Evolutionary conservation across 64 coral and sea anemone species (phyloP).

Genomic region (Dendronephthya gigantea): DNA sequence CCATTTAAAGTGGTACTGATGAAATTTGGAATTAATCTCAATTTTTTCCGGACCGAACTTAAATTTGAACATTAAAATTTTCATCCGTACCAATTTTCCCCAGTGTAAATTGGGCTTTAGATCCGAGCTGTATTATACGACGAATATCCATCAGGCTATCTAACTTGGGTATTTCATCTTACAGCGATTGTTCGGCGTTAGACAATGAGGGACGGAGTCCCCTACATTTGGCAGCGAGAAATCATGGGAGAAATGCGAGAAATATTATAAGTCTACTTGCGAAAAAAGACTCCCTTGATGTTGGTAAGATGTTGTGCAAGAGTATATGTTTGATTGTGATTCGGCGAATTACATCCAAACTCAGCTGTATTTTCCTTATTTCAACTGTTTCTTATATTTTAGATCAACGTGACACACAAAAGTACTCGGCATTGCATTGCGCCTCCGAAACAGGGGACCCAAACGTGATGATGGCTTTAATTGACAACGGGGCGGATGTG

Average conservation of each 20-base stretch:
- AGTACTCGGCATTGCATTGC: neutral
- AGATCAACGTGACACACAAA: neutral
- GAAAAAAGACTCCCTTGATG: constrained; percentile 41
- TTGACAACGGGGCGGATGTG: neutral
- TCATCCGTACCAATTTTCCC: no score
- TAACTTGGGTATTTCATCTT: neutral
- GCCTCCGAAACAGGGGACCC: neutral
- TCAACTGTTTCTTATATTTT: neutral
- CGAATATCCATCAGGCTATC: no score
- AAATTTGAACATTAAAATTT: no score
- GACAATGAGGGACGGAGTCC: constrained; percentile 53
- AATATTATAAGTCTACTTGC: constrained; percentile 52
- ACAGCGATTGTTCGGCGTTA: constrained; percentile 49
- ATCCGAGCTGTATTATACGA: no score
- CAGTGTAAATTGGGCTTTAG: neutral
- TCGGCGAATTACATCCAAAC: no score
- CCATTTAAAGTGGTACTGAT: no score
- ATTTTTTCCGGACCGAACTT: no score
- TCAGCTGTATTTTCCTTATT: no score
- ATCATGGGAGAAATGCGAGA: constrained; percentile 58
- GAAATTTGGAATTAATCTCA: neutral
- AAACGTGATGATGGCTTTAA: neutral
- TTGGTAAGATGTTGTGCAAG: constrained; percentile 40
- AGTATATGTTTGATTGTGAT: neutral
- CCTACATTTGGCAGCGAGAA: constrained; percentile 54